phyloP scores from a whole-genome alignment of 2,797 vertebrate species.

The Semaprochilodus insignis region DNA sequence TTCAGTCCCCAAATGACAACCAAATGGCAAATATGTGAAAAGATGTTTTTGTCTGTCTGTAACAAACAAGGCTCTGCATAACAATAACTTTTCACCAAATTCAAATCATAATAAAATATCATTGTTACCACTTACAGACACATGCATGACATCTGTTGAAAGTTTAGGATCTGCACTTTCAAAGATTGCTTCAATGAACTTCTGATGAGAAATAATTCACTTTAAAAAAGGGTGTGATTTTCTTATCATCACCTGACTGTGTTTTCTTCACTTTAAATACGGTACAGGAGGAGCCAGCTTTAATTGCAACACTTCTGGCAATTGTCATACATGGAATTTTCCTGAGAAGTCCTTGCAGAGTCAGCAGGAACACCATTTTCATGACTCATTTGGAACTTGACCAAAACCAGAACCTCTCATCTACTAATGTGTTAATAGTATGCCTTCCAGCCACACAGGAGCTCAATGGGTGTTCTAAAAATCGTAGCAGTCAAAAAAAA shows the following conservation, averaged over 20 bases:
- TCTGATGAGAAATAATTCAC: neutral
- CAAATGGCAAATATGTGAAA: neutral
- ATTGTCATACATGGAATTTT: slow-evolving; percentile 35
- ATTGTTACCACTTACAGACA: neutral
- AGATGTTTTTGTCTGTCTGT: neutral
- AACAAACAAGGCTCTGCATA: no score
- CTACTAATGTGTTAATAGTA: slow-evolving; percentile 26
- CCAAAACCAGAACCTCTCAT: slow-evolving; percentile 26
- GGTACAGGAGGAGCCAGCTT: slow-evolving; percentile 19
- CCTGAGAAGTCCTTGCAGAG: slow-evolving; percentile 29
- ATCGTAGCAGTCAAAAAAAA: slow-evolving; percentile 9
- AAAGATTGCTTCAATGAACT: slow-evolving; percentile 24
- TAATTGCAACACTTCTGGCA: slow-evolving; percentile 14
- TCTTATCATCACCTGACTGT: neutral
- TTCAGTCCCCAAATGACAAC: no score
- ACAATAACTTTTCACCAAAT: neutral
- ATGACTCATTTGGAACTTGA: slow-evolving; percentile 38
- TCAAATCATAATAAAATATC: neutral
- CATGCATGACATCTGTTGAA: neutral
- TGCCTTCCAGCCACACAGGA: slow-evolving; percentile 38
- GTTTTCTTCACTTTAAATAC: neutral
- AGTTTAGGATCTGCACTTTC: no score
- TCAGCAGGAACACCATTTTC: slow-evolving; percentile 39
- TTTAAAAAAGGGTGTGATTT: neutral
- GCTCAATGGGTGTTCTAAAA: slow-evolving; percentile 28